Percentiles rank a stretch among this genome's conserved stretches.
Evolutionary conservation across 2,797 vertebrate genomes (phyloP).

Genomic region (Gila robusta): DNA sequence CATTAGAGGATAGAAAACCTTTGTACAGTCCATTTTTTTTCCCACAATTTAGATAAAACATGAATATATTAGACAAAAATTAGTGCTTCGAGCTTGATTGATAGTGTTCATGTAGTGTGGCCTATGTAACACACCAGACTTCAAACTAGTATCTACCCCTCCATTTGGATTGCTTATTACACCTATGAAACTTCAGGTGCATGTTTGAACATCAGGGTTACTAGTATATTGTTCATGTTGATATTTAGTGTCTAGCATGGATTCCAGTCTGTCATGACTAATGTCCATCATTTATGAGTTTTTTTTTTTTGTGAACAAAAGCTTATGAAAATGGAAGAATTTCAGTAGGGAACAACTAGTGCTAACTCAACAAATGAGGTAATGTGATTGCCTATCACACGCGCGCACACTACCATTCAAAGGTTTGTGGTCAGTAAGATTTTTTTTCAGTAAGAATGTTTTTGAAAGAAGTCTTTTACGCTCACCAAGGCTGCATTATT

Average conservation of each 20-base stretch:
- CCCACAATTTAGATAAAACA: slow-evolving; percentile 86
- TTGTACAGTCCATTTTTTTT: slow-evolving; percentile 88
- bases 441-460: not conserved
- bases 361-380: slow-evolving; percentile 51
- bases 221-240: slow-evolving; percentile 4
- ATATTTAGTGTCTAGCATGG: slow-evolving; percentile 29
- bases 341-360: slow-evolving; percentile 48
- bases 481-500: not conserved
- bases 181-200: not conserved
- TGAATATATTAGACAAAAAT: slow-evolving; percentile 87
- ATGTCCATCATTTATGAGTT: slow-evolving; percentile 5
- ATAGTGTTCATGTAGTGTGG: slow-evolving; percentile 84
- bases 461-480: not conserved
- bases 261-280: slow-evolving; percentile 27
- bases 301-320: not conserved
- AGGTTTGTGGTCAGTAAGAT: not conserved
- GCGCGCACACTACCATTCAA: not conserved
- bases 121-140: slow-evolving; percentile 62
- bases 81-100: slow-evolving; percentile 95
- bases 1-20: slow-evolving; percentile 84
- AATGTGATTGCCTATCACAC: slow-evolving; percentile 38
- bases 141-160: slow-evolving; percentile 2
- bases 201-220: not conserved
- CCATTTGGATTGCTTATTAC: slow-evolving; percentile 6
- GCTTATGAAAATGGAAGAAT: not conserved